Conservation (phyloP, 2,113 vertebrate genomes). For the Ramphastos sulfuratus region DNA sequence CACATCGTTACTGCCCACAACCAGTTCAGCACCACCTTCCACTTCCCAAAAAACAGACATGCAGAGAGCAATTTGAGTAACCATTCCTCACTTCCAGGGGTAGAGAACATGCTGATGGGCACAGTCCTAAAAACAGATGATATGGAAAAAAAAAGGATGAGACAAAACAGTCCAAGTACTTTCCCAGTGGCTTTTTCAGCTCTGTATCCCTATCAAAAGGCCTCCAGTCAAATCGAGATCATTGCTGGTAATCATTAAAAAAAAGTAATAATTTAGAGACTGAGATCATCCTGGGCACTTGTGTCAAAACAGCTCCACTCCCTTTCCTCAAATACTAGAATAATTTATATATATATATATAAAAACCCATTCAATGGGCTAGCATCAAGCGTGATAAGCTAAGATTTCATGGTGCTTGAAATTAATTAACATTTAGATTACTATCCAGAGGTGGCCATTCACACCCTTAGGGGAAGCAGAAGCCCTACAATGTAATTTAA, state of each 20-base stretch:
- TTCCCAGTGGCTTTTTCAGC: background rate
- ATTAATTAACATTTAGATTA: background rate
- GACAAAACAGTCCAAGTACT: background rate
- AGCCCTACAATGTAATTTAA: background rate
- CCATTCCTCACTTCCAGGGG: background rate
- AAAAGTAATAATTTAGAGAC: background rate
- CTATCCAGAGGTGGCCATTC: background rate
- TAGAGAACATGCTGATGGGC: background rate
- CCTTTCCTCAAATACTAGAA: background rate
- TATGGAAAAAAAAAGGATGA: background rate
- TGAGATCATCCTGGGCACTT: too few relatives aligned
- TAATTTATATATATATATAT: background rate
- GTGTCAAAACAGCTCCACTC: background rate
- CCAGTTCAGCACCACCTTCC: background rate
- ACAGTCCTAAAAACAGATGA: background rate
- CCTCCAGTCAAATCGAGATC: background rate
- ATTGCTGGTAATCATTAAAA: background rate
- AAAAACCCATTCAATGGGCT: background rate
- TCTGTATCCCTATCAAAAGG: background rate
- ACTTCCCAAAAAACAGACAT: background rate
- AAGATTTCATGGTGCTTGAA: background rate
- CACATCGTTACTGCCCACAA: background rate
- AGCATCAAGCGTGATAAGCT: background rate
- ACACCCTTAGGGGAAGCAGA: background rate
- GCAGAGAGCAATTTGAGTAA: background rate